Base-by-base conservation (phyloP, 2,888 invertebrate species). In the Ferrisia virgata region DNA sequence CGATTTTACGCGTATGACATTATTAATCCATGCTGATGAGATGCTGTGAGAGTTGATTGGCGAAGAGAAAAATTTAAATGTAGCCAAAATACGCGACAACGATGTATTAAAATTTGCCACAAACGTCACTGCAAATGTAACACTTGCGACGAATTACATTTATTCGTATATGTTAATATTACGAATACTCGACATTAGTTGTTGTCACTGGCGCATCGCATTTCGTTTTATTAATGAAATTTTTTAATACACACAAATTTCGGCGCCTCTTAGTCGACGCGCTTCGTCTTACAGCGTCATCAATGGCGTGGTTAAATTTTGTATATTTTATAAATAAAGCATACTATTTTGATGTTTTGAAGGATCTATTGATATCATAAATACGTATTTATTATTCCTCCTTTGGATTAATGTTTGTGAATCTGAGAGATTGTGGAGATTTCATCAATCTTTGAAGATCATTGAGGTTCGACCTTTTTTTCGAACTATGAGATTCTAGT, bases 151-250 rank as follows among this genome's bases (percentile, higher is more conserved):
- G 36, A 36, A 76, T 76, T 72, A 76, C 72, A 76, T 76, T 76
- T 76, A 36, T 36, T n/a, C 15, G 9, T 58, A 28, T 64, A n/a
- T n/a, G n/a, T n/a, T 64, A 28, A 53, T 22, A 22, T 1, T 53
- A 69, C 69, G 6, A 76, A 18, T 36, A 36, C 22, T 28, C 36
- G 72, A 76, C 72, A 76, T 76, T 36, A 76, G 36, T 36, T 76
- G 36, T 36, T 76, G 72, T 76, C 72, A 76, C 36, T 36, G 72
- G 28, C 33, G 72, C 36, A 36, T 36, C 33, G 72, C 36, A 36
- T 36, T 72, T 72, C 22, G n/a, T 36, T 76, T 76, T 76, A 76
- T 76, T 76, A 76, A 76, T 76, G 72, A 76, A 76, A 76, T 18
- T 33, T 36, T 36, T 36, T 36, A 76, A 11, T 76, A 76, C 36